Conservation (phyloP, 2,888 invertebrate species). For the Vesta saturnalis region DNA sequence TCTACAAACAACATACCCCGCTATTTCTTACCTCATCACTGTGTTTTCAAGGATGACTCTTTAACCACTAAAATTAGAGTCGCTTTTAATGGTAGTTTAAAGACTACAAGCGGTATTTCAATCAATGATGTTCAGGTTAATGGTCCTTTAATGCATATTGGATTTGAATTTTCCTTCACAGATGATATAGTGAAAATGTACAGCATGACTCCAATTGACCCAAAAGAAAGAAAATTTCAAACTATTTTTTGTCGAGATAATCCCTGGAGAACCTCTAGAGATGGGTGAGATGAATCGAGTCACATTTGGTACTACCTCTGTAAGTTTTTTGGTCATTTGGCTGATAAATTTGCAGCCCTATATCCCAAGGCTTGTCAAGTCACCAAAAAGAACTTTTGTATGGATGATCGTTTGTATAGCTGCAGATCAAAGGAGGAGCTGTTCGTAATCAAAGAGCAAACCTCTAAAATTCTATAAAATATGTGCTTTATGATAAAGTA, state of each 20-base stretch:
- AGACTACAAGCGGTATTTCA: neutral
- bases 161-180: neutral
- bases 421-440: too few species aligned
- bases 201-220: neutral
- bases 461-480: too few species aligned
- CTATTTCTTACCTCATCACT: neutral
- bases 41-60: neutral
- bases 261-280: neutral
- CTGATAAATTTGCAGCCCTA: neutral
- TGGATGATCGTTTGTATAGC: too few species aligned
- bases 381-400: neutral
- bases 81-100: neutral
- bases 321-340: neutral
- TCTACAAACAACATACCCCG: neutral
- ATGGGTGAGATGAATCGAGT: neutral
- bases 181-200: constrained; percentile 6
- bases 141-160: neutral
- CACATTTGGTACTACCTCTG: constrained; percentile 6
- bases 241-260: constrained; percentile 12
- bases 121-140: neutral
- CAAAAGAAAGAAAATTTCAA: neutral
- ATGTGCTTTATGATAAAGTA: too few species aligned
- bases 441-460: too few species aligned
- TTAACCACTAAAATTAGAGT: neutral
- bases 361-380: constrained; percentile 3